phyloP scores from a whole-genome alignment of 35 echinoderm and acorn worm species.

The Nesometra sesokonis region DNA sequence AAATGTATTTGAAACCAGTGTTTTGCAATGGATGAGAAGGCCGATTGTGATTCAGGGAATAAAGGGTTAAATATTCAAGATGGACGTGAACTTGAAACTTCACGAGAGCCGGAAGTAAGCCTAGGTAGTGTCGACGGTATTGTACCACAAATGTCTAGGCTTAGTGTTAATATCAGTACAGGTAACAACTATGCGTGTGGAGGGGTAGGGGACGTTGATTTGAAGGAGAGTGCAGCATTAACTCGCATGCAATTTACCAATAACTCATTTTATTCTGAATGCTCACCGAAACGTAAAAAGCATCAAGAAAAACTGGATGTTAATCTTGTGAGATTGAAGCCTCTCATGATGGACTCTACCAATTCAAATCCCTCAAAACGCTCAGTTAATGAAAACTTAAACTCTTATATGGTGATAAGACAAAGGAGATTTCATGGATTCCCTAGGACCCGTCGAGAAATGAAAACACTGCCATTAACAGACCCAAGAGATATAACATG shows the following conservation, averaged over 20 bases:
- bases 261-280: not conserved
- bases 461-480: conserved; percentile 46
- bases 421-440: conserved; percentile 66
- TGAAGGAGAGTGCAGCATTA: not conserved
- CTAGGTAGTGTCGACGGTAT: not conserved
- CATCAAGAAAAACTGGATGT: not conserved
- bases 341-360: not conserved
- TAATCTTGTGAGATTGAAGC: not conserved
- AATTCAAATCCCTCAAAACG: not conserved
- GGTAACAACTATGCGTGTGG: not conserved
- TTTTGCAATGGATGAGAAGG: not conserved
- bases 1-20: not conserved
- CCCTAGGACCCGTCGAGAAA: conserved; percentile 22
- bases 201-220: not conserved
- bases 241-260: not conserved
- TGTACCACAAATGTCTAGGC: not conserved
- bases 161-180: not conserved
- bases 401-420: conserved; percentile 61
- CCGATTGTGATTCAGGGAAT: not conserved
- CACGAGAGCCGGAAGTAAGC: not conserved
- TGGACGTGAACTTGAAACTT: not conserved
- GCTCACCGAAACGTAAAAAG: not conserved
- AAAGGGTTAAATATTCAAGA: not conserved
- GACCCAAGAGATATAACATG: conserved; percentile 38
- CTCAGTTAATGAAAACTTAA: conserved; percentile 45